Evolutionary conservation across 2,113 vertebrate genomes (phyloP).

Genomic region (Mormoops blainvillei): DNA sequence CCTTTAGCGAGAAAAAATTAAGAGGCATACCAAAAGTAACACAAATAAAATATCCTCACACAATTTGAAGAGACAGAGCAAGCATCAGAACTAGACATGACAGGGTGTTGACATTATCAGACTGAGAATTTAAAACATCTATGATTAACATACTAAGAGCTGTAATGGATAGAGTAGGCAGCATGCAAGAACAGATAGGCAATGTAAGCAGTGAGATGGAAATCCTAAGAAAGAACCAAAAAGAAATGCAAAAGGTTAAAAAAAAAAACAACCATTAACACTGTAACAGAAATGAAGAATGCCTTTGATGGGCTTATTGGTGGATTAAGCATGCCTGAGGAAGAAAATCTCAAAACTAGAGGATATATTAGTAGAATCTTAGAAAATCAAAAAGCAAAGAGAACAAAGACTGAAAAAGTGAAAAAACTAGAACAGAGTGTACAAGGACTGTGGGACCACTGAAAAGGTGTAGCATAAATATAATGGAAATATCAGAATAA

Average conservation of each 20-base stretch:
- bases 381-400: not conserved
- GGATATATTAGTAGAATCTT: not conserved
- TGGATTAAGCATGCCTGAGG: not conserved
- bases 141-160: not conserved
- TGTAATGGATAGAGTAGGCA: not conserved
- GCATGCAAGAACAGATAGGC: not conserved
- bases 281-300: not conserved
- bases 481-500: not conserved
- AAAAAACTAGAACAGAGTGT: not conserved
- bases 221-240: not conserved
- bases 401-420: not conserved
- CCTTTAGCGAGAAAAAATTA: not conserved
- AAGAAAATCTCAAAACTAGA: not conserved
- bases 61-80: not conserved
- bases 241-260: not conserved
- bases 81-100: not conserved
- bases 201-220: not conserved
- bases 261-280: not conserved
- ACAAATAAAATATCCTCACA: not conserved
- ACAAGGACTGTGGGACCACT: not conserved
- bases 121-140: not conserved
- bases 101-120: not conserved
- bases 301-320: not conserved
- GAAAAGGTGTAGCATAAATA: not conserved
- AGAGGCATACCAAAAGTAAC: not conserved